These are phyloP conservation scores for Aphis craccivora DNA, from an alignment of 1,140 invertebrate species.

Conservation along the genomic window DNA sequence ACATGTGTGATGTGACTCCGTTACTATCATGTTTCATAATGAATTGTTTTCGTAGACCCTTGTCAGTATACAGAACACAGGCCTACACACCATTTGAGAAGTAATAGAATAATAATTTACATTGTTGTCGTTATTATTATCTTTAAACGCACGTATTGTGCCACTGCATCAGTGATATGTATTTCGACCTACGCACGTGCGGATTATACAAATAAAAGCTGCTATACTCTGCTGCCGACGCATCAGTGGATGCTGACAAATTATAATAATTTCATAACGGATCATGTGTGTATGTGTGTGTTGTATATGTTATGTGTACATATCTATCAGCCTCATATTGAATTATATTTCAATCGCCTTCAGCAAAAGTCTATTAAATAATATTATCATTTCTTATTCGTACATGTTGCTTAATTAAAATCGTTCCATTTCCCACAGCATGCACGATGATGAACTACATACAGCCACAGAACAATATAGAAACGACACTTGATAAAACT, in stretches of 20 bases:
- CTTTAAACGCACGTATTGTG: not conserved
- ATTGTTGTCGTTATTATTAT: not conserved
- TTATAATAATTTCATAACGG: not conserved
- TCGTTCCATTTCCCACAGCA: not conserved
- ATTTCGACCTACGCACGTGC: not conserved
- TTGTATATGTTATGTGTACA: no score
- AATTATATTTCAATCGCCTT: not conserved
- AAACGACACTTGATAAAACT: no score
- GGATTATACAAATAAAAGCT: not conserved
- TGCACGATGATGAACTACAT: not conserved
- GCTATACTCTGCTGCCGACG: not conserved
- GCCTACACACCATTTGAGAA: not conserved
- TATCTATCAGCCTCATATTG: not conserved
- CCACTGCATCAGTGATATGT: not conserved
- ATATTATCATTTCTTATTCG: not conserved
- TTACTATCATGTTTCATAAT: not conserved
- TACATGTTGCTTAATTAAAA: not conserved
- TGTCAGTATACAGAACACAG: not conserved
- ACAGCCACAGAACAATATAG: no score
- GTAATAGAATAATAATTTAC: conserved; percentile 1
- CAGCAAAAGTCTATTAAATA: not conserved
- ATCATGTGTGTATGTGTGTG: not conserved
- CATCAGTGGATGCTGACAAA: not conserved
- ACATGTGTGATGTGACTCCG: not conserved
- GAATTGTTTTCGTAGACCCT: conserved; percentile 23